These are phyloP conservation scores for Pedionomus torquatus DNA, from an alignment of 2,113 vertebrate species.

Conservation along the genomic window DNA sequence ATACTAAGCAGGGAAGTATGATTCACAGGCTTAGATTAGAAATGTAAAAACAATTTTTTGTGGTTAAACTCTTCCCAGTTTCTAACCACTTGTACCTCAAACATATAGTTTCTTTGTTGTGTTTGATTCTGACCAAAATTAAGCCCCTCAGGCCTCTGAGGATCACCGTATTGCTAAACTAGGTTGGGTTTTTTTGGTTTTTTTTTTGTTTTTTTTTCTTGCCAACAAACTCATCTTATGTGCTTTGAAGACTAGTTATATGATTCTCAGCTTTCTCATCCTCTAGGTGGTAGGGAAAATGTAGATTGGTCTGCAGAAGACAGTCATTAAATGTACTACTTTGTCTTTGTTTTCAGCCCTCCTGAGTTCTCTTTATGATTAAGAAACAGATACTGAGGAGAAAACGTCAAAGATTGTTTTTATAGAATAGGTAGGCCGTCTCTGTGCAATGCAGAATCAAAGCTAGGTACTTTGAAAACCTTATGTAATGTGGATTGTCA, in stretches of 20 bases:
- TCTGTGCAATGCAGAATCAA: not conserved
- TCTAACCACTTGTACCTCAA: slow-evolving; percentile 4
- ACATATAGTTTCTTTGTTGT: not conserved
- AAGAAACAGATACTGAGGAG: not conserved
- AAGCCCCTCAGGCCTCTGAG: not conserved
- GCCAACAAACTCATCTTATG: not conserved
- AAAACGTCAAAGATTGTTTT: not conserved
- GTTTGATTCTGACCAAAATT: not conserved
- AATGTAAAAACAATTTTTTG: not conserved
- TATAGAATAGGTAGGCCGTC: not conserved
- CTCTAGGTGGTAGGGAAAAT: not conserved
- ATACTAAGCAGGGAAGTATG: not conserved
- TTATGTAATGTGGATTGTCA: not conserved
- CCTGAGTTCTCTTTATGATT: not conserved
- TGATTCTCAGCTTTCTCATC: not conserved
- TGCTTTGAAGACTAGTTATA: not conserved
- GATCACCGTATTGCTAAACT: not conserved
- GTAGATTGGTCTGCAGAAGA: not conserved
- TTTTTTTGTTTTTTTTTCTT: not conserved
- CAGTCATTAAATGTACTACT: not conserved
- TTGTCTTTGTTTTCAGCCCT: not conserved
- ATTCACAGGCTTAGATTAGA: slow-evolving; percentile 4
- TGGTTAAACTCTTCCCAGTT: slow-evolving; percentile 6
- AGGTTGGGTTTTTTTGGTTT: not conserved
- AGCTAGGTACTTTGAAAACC: not conserved